phyloP scores from a whole-genome alignment of 2,113 vertebrate genomes.

The Eptesicus fuscus region DNA sequence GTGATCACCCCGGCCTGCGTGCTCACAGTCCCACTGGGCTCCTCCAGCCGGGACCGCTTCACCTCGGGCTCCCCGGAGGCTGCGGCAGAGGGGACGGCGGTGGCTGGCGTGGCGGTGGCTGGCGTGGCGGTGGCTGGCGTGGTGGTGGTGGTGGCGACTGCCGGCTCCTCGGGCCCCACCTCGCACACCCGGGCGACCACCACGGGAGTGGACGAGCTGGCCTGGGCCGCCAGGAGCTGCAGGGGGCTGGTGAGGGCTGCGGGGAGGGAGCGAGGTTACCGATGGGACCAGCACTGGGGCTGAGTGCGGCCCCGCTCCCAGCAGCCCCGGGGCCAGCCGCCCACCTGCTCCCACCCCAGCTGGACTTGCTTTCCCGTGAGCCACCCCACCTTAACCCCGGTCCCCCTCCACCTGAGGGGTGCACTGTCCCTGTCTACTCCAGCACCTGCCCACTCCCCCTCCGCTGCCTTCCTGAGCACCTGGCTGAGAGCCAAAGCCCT shows the following conservation, averaged over 20 bases:
- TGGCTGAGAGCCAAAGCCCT: no score
- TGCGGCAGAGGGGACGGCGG: background rate
- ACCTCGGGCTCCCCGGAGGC: constrained; percentile 86
- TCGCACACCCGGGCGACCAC: constrained; percentile 87
- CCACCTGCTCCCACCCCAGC: background rate
- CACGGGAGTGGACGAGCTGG: constrained; percentile 93
- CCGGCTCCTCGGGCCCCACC: constrained; percentile 78
- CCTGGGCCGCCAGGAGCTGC: constrained; percentile 96
- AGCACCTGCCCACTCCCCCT: background rate
- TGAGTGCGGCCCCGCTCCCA: background rate
- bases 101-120: background rate
- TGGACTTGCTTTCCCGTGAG: background rate
- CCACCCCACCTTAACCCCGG: fast-evolving
- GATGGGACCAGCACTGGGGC: background rate
- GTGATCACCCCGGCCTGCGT: constrained; percentile 88
- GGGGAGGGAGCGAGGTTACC: background rate
- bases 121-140: background rate
- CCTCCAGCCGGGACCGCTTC: constrained; percentile 91
- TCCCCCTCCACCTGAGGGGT: fast-evolving
- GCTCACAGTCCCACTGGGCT: constrained; percentile 76
- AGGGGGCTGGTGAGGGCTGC: constrained; percentile 93
- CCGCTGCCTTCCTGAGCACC: no score
- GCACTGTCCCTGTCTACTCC: background rate
- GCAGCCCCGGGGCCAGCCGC: background rate
- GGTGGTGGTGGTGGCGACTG: constrained; percentile 20